phyloP scores from a whole-genome alignment of 2,888 invertebrate genomes.

The Chrysodeixis includens region DNA sequence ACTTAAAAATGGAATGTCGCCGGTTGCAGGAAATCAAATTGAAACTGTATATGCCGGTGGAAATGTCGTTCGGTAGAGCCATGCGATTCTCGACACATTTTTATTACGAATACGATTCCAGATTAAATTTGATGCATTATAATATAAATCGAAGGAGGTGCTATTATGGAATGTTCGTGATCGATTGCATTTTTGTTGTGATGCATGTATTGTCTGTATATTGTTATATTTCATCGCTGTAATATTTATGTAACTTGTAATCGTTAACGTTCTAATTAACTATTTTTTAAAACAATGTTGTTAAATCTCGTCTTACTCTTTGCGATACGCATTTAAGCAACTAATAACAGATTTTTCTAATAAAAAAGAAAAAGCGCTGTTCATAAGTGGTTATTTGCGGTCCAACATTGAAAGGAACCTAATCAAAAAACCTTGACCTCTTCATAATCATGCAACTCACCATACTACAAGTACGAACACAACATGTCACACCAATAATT shows the following conservation, averaged over 20 bases:
- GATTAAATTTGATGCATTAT: constrained; percentile 54
- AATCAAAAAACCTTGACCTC: neutral
- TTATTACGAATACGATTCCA: constrained; percentile 55
- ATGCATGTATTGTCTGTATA: neutral
- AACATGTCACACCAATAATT: neutral
- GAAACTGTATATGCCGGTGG: constrained; percentile 75
- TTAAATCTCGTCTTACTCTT: too few relatives aligned
- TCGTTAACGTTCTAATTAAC: too few relatives aligned
- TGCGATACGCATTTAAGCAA: too few relatives aligned
- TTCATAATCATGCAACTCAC: neutral
- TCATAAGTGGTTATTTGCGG: too few relatives aligned
- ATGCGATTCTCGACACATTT: constrained; percentile 52
- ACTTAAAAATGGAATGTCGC: constrained; percentile 81
- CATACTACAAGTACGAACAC: neutral
- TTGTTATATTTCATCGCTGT: too few relatives aligned
- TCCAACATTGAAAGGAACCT: neutral
- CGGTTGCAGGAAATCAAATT: constrained; percentile 79
- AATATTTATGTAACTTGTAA: too few relatives aligned
- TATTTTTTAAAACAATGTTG: too few relatives aligned
- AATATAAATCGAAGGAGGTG: constrained; percentile 36
- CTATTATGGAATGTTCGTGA: constrained; percentile 13
- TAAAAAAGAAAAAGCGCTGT: too few relatives aligned
- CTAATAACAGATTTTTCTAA: too few relatives aligned
- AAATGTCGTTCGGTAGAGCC: constrained; percentile 72
- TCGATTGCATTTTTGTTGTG: neutral